Conservation (phyloP, 2,113 vertebrate genomes). For the Neodontobutis hainanensis region DNA sequence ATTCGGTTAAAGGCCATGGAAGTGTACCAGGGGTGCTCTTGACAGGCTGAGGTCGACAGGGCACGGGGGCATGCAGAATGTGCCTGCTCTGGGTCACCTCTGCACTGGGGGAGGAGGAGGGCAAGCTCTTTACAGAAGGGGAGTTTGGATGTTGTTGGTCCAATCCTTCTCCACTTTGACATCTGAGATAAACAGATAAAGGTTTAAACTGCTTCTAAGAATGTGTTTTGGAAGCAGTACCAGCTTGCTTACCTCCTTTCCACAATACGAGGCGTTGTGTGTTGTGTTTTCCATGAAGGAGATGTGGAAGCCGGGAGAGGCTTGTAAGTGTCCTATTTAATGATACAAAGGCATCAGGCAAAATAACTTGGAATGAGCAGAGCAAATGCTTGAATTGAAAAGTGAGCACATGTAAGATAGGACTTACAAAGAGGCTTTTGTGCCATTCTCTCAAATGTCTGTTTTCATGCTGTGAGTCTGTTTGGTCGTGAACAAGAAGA, state of each 20-base stretch:
- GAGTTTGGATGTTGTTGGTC: slow-evolving; percentile 36
- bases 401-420: neutral
- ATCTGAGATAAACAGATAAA: slow-evolving; percentile 43
- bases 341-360: neutral
- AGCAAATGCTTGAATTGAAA: neutral
- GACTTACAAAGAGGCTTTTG: slow-evolving; percentile 65
- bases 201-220: neutral
- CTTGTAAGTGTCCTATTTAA: slow-evolving; percentile 64
- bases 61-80: slow-evolving; percentile 60
- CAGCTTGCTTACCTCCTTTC: slow-evolving; percentile 70
- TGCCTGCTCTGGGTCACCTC: slow-evolving; percentile 52
- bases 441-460: slow-evolving; percentile 51
- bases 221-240: neutral
- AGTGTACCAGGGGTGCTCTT: slow-evolving; percentile 46
- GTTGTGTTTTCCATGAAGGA: slow-evolving; percentile 48
- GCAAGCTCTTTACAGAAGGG: slow-evolving; percentile 43
- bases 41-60: slow-evolving; percentile 71
- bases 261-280: neutral
- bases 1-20: slow-evolving; percentile 64
- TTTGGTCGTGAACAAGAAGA: slow-evolving; percentile 1
- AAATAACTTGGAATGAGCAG: neutral
- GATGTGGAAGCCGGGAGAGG: slow-evolving; percentile 8
- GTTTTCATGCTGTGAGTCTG: slow-evolving; percentile 59
- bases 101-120: slow-evolving; percentile 6
- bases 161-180: slow-evolving; percentile 46